phyloP scores from a whole-genome alignment of 92 coral and sea anemone genomes.

The Bergia sp. region DNA sequence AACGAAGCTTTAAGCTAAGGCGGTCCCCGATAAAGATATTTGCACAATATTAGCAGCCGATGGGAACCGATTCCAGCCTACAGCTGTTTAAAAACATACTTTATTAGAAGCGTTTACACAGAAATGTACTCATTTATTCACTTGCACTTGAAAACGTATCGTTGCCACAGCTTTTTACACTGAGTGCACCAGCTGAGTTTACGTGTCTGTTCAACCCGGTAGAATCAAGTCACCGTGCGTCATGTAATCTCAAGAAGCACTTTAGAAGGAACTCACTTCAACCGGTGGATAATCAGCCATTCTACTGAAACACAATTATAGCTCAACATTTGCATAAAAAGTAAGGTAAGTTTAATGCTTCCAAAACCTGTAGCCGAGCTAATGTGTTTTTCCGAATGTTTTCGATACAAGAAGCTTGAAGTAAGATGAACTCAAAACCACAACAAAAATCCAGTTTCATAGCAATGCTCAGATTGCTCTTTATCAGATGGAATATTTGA shows the following conservation, averaged over 20 bases:
- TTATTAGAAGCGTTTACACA: background rate
- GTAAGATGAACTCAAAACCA: background rate
- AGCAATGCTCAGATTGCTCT: background rate
- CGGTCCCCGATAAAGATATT: too few species aligned
- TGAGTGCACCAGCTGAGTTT: background rate
- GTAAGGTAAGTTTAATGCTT: background rate
- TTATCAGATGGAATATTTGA: too few species aligned
- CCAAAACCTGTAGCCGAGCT: background rate
- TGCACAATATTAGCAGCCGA: background rate
- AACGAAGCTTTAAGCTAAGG: too few species aligned
- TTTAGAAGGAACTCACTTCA: background rate
- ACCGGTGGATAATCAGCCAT: background rate
- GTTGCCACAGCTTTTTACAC: background rate
- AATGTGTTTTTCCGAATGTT: background rate
- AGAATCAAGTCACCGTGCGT: background rate
- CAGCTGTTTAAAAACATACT: background rate
- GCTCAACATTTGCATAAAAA: background rate
- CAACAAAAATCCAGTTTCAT: background rate
- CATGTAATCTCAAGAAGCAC: background rate
- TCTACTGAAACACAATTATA: background rate
- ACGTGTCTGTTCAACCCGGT: background rate
- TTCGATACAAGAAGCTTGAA: background rate
- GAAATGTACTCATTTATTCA: background rate
- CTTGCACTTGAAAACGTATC: background rate
- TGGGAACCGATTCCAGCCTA: background rate